A percentile compares a stretch with the other conserved stretches of the same genome.
phyloP scores from a whole-genome alignment of 2,888 invertebrate genomes.

The Hemaris fuciformis region DNA sequence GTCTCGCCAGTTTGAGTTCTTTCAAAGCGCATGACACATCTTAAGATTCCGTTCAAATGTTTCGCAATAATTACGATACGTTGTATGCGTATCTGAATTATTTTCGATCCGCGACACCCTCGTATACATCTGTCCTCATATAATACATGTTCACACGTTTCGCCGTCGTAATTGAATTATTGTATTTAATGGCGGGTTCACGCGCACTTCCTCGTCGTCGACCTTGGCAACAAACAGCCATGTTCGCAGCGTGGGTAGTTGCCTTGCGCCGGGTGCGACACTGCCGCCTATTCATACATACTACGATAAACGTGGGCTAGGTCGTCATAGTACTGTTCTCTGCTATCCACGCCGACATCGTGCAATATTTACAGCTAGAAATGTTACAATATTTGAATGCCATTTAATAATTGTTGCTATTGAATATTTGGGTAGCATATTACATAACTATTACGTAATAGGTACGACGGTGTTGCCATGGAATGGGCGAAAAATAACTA shows the following conservation, averaged over 20 bases:
- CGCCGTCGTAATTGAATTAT: conserved; percentile 8
- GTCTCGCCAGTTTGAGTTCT: too few species aligned
- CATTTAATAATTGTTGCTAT: neutral
- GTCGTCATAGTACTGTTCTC: conserved; percentile 5
- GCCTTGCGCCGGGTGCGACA: neutral
- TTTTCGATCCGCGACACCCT: neutral
- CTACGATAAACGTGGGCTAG: conserved; percentile 8
- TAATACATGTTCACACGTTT: neutral
- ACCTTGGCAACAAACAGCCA: conserved; percentile 10
- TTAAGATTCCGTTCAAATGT: too few species aligned
- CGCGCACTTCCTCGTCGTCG: conserved; percentile 6
- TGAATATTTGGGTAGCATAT: too few species aligned
- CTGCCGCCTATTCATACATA: neutral
- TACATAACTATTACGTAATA: too few species aligned
- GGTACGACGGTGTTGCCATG: too few species aligned
- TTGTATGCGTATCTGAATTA: neutral
- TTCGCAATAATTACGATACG: too few species aligned
- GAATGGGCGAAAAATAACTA: too few species aligned
- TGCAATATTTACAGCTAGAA: too few species aligned
- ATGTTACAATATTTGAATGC: too few species aligned
- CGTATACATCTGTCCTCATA: neutral
- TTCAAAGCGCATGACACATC: too few species aligned
- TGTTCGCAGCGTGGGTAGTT: conserved; percentile 11
- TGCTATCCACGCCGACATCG: neutral
- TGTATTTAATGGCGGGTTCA: conserved; percentile 6